phyloP scores from a whole-genome alignment of 2,113 vertebrate species.

The Amblyornis subalaris region DNA sequence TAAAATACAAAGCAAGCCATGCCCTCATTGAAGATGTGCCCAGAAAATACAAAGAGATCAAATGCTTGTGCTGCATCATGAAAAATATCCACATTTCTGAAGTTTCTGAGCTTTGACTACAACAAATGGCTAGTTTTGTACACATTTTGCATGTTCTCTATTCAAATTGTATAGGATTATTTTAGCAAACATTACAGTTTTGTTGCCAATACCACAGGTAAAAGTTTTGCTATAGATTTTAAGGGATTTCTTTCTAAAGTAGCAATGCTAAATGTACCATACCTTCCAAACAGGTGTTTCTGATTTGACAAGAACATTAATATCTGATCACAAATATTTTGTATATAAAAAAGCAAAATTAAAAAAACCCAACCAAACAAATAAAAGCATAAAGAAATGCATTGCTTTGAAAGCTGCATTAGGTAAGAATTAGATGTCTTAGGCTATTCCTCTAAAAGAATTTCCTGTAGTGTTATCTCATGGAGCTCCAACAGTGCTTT shows the following conservation, averaged over 20 bases:
- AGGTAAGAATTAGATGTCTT: neutral
- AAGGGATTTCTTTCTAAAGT: neutral
- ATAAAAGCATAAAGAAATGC: neutral
- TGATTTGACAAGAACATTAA: neutral
- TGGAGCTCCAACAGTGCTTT: neutral
- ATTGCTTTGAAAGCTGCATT: neutral
- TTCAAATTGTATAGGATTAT: neutral
- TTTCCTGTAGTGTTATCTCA: neutral
- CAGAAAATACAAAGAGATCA: neutral
- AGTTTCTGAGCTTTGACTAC: neutral
- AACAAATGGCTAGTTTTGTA: neutral
- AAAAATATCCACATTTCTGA: neutral
- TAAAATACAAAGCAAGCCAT: neutral
- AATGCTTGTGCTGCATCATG: neutral
- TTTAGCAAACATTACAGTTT: neutral
- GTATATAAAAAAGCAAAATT: neutral
- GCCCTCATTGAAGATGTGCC: neutral
- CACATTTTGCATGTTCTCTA: neutral
- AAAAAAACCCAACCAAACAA: rapidly evolving
- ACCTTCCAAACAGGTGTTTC: neutral
- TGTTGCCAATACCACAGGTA: neutral
- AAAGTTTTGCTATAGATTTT: neutral
- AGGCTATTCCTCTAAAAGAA: neutral
- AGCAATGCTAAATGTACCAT: neutral
- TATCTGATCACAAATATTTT: neutral